Base-by-base conservation (phyloP, 2,888 invertebrate genomes). In the Candidula unifasciata region DNA sequence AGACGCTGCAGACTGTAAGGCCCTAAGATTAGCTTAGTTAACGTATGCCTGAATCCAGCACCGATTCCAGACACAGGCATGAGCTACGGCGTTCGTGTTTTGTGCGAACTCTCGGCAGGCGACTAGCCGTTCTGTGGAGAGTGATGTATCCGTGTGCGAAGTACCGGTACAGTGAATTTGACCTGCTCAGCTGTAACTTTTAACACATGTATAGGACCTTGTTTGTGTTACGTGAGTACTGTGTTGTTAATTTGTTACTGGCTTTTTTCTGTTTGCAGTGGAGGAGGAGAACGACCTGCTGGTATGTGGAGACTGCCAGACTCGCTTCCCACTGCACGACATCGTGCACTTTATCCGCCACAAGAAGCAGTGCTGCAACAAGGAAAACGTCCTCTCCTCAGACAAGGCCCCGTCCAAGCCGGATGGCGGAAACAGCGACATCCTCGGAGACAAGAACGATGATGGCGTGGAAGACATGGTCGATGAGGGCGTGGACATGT, bases 331-430 rank as follows among this genome's bases (percentile, higher is more conserved):
- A 84, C 96, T 99, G 84, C 96, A 97, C 85, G 98, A 99, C 95
- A 98, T 99, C 91, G 97, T 98, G 90, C 96, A 97, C 92, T 99
- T 99, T 95, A 98, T 99, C 93, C 97, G 98, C 94, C 99, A 99
- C 95, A 98, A 98, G 94, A 96, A 98, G 90, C 96, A 97, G 90
- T 96, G 97, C 91, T 98, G 98, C 94, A 97, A 97, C 92, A 94
- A 94, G 88, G 94, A 94, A 87, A 93, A 93, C 87, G 87, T 89
- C 35, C 90, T 90, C 74, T 86, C 57, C n/a, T 64, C 57, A 18
- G 64, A 79, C 54, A 57, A 6, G 27, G 13, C 27, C 52, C 71
- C 69, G 27, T 79, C 64, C 24, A 79, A 54, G n/a, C 73, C 79
- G 16, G 71, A 77, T 54, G 80, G 76, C 60, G 60, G 52, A 37